phyloP scores from a whole-genome alignment of 2,888 invertebrate species.

The Acholoe squamosa region DNA sequence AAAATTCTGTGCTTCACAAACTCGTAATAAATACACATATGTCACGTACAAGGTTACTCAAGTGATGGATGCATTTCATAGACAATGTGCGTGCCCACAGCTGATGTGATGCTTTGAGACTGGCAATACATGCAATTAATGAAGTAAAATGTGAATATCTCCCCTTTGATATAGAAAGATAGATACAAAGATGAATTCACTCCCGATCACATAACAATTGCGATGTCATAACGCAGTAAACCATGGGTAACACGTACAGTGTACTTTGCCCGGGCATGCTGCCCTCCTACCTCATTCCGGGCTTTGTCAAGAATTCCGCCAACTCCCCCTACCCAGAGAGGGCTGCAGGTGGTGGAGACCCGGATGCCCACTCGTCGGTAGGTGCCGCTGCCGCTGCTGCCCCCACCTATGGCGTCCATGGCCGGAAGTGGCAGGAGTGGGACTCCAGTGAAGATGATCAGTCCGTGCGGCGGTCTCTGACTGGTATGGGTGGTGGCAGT shows the following conservation, averaged over 20 bases:
- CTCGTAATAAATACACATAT: not conserved
- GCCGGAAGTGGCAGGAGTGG: conserved; percentile 52
- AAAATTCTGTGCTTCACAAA: too few relatives aligned
- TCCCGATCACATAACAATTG: not conserved
- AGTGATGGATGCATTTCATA: not conserved
- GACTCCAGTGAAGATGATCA: conserved; percentile 46
- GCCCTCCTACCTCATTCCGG: conserved; percentile 62
- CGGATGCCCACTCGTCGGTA: not conserved
- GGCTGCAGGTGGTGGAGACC: not conserved
- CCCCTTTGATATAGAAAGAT: not conserved
- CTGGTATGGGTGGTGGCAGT: too few relatives aligned
- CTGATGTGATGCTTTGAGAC: not conserved
- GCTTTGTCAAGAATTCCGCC: conserved; percentile 47
- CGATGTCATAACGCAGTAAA: not conserved
- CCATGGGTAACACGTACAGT: conserved; percentile 66
- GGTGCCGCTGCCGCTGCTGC: not conserved
- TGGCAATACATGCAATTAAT: not conserved
- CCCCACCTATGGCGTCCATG: not conserved
- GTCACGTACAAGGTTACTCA: not conserved
- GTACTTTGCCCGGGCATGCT: conserved; percentile 66
- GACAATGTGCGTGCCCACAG: not conserved
- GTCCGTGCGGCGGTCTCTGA: not conserved
- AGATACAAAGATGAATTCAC: not conserved
- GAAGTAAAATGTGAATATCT: too few relatives aligned
- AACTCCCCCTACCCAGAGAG: conserved; percentile 47